phyloP scores from a whole-genome alignment of 2,113 vertebrate species.

The Holacanthus passer region DNA sequence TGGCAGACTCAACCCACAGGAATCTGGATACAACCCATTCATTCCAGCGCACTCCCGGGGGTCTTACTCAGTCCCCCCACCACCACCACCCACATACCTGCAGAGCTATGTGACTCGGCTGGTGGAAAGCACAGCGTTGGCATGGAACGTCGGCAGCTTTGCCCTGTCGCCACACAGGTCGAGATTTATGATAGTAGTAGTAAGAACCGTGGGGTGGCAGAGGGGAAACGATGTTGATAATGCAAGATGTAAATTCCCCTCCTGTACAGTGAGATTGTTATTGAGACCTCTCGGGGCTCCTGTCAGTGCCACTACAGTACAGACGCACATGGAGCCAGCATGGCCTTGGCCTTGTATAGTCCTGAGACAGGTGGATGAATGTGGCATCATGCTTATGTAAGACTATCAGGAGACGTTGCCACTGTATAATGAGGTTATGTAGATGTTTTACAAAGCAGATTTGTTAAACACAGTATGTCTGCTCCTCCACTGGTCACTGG shows the following conservation, averaged over 20 bases:
- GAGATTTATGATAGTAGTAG: conserved; percentile 61
- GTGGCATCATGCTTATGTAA: background rate
- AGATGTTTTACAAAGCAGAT: conserved; percentile 1
- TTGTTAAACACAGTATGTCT: background rate
- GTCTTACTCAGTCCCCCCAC: conserved; percentile 1
- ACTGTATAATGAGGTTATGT: conserved; percentile 1
- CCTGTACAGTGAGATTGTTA: conserved; percentile 24
- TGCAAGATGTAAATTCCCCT: conserved; percentile 29
- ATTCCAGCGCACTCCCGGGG: conserved; percentile 37
- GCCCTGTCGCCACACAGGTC: conserved; percentile 28
- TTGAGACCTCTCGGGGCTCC: background rate
- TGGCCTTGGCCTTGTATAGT: background rate
- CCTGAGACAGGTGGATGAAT: conserved; percentile 24
- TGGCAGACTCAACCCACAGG: conserved; percentile 27
- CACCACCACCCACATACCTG: conserved; percentile 43
- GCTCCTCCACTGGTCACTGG: background rate
- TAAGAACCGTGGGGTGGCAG: conserved; percentile 13
- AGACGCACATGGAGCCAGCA: background rate
- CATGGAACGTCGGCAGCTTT: conserved; percentile 45
- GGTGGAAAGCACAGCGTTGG: conserved; percentile 39
- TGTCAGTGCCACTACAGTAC: background rate
- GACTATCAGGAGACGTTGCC: background rate
- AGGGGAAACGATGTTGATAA: conserved; percentile 54
- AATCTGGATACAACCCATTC: conserved; percentile 41
- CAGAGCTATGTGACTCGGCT: conserved; percentile 37